These are phyloP conservation scores for Peromyscus eremicus DNA, from an alignment of 2,797 vertebrate species.

Conservation along the genomic window DNA sequence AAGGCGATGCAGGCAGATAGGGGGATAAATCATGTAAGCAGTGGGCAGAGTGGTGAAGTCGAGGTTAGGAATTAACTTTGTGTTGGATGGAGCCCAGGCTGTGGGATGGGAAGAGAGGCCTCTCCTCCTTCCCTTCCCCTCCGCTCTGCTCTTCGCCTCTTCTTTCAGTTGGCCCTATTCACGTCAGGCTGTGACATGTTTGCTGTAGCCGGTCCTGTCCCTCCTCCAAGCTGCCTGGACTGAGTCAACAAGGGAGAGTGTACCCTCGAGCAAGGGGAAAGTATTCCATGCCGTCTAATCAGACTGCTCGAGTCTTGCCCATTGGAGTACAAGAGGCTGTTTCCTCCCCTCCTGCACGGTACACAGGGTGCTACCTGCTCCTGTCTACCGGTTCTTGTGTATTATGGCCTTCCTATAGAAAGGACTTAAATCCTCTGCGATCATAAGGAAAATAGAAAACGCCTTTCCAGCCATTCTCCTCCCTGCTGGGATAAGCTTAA, in stretches of 20 bases:
- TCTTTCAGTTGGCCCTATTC: slow-evolving; percentile 81
- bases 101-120: slow-evolving; percentile 88
- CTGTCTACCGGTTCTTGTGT: slow-evolving; percentile 17
- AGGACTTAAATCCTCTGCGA: background rate
- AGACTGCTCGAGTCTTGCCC: slow-evolving; percentile 48
- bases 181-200: slow-evolving; percentile 80
- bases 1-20: slow-evolving; percentile 88
- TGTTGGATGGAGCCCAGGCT: slow-evolving; percentile 90
- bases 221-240: slow-evolving; percentile 79
- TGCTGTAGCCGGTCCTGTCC: slow-evolving; percentile 78
- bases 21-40: slow-evolving; percentile 90
- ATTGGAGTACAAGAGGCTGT: background rate
- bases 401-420: slow-evolving; percentile 18
- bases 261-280: slow-evolving; percentile 72
- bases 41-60: slow-evolving; percentile 89
- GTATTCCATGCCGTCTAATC: slow-evolving; percentile 50
- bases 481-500: background rate
- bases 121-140: slow-evolving; percentile 83
- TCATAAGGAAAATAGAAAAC: slow-evolving; percentile 25
- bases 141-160: slow-evolving; percentile 77
- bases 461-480: background rate
- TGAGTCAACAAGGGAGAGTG: slow-evolving; percentile 80
- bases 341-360: background rate
- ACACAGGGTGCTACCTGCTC: background rate
- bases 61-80: slow-evolving; percentile 91